A percentile compares a stretch with the other conserved stretches of the same genome.
Evolutionary conservation across 1,140 invertebrate genomes (phyloP).

Genomic region (Zaprionus nigranus): DNA sequence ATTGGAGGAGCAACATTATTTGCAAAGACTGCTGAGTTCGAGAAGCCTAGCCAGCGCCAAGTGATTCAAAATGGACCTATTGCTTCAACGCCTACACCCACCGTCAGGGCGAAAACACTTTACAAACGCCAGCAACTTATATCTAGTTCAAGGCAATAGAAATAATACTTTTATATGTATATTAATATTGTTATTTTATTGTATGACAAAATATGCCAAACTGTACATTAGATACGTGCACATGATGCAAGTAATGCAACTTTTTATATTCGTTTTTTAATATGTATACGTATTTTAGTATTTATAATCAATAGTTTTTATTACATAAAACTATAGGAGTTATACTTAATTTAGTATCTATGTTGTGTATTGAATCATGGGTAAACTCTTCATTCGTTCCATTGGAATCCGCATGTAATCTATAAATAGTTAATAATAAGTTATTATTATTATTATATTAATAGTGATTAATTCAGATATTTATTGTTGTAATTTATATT

Average conservation of each 20-base stretch:
- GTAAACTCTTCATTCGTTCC: constrained; percentile 54
- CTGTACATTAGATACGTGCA: not conserved
- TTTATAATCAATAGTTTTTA: constrained; percentile 52
- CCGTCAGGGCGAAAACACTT: constrained; percentile 85
- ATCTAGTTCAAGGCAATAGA: constrained; percentile 86
- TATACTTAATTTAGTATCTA: constrained; percentile 51
- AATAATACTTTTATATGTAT: not conserved
- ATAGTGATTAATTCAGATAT: not conserved
- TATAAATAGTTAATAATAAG: constrained; percentile 20
- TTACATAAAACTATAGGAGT: constrained; percentile 73
- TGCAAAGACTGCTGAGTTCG: constrained; percentile 89
- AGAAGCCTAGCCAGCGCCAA: constrained; percentile 86
- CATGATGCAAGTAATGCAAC: not conserved
- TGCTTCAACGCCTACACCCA: not conserved
- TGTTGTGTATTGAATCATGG: constrained; percentile 43
- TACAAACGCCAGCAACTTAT: constrained; percentile 93
- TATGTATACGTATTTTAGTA: constrained; percentile 35
- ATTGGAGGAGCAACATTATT: constrained; percentile 88
- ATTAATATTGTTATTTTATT: not conserved
- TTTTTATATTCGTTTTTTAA: not conserved
- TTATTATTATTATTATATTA: not conserved
- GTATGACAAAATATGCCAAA: constrained; percentile 3
- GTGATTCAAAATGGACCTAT: not conserved
- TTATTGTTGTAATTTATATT: not conserved
- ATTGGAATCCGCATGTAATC: constrained; percentile 55